phyloP scores from a whole-genome alignment of 2,113 vertebrate species.

The Hirundichthys speculiger region DNA sequence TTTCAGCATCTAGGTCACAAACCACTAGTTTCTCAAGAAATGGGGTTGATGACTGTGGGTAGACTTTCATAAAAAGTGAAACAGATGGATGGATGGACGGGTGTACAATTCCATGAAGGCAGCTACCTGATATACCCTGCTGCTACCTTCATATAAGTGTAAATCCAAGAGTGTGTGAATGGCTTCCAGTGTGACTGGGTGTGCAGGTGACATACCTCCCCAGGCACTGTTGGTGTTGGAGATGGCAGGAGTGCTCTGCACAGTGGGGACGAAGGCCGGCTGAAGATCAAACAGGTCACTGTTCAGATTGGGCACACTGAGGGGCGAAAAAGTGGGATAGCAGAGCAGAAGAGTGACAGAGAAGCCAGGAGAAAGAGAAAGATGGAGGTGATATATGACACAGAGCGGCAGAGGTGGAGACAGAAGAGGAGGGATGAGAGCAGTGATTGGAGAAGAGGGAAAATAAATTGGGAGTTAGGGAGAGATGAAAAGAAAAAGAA shows the following conservation, averaged over 20 bases:
- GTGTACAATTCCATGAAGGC: not conserved
- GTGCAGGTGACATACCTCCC: conserved; percentile 84
- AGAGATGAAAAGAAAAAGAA: not conserved
- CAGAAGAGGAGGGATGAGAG: not conserved
- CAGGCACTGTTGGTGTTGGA: conserved; percentile 86
- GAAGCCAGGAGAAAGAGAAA: not conserved
- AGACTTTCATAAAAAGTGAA: not conserved
- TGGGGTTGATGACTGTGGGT: not conserved
- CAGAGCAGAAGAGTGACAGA: not conserved
- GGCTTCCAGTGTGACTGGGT: not conserved
- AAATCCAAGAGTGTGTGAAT: not conserved
- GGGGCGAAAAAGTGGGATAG: not conserved
- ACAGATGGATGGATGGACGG: conserved; percentile 20
- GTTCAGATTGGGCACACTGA: conserved; percentile 88
- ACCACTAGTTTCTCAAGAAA: conserved; percentile 7
- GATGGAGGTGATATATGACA: not conserved
- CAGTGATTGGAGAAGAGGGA: not conserved
- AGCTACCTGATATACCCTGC: not conserved
- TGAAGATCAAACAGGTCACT: conserved; percentile 94
- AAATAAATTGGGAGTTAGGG: not conserved
- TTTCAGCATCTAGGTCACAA: not conserved
- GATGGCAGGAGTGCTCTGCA: conserved; percentile 90
- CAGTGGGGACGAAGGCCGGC: conserved; percentile 89
- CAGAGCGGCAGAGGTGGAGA: not conserved
- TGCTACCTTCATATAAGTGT: conserved; percentile 8